Evolutionary conservation across 2,797 vertebrate genomes (phyloP).

Genomic region (Chanos chanos): DNA sequence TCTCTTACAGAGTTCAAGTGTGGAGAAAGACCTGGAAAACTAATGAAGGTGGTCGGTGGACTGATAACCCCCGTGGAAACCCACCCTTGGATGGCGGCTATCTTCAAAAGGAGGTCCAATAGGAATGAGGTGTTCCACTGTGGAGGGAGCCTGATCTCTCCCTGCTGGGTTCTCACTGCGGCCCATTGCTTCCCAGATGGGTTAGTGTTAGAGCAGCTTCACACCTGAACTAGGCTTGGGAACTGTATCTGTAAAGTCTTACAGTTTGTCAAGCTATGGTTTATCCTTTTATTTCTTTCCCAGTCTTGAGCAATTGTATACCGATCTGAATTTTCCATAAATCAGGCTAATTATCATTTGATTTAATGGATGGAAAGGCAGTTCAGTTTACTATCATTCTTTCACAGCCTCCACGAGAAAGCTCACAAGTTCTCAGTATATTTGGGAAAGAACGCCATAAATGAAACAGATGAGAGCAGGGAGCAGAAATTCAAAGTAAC

Average conservation of each 20-base stretch:
- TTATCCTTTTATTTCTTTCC: no score
- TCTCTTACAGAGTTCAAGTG: no score
- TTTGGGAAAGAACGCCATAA: conserved; percentile 71
- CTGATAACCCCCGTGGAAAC: conserved; percentile 67
- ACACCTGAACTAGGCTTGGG: not conserved
- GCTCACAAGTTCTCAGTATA: conserved; percentile 60
- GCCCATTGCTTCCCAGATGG: conserved; percentile 80
- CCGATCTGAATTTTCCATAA: no score
- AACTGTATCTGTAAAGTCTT: no score
- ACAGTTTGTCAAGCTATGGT: no score
- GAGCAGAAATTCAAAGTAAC: conserved; percentile 81
- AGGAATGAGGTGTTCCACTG: conserved; percentile 66
- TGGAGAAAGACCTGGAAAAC: conserved; percentile 69
- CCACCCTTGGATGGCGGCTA: conserved; percentile 88
- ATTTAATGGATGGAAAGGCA: not conserved
- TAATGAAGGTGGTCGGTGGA: conserved; percentile 84
- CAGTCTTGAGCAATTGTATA: no score
- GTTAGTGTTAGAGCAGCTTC: conserved; percentile 52
- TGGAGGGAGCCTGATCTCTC: conserved; percentile 83
- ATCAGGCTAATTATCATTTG: no score
- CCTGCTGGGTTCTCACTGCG: conserved; percentile 89
- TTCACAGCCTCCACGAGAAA: conserved; percentile 55
- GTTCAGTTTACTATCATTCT: conserved; percentile 1
- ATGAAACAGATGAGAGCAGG: conserved; percentile 52
- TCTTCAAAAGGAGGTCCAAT: conserved; percentile 63